Evolutionary conservation across 92 coral and sea anemone genomes (phyloP), one percentile per base, ranked within the genome.

Genomic region (Muricea muricata): DNA sequence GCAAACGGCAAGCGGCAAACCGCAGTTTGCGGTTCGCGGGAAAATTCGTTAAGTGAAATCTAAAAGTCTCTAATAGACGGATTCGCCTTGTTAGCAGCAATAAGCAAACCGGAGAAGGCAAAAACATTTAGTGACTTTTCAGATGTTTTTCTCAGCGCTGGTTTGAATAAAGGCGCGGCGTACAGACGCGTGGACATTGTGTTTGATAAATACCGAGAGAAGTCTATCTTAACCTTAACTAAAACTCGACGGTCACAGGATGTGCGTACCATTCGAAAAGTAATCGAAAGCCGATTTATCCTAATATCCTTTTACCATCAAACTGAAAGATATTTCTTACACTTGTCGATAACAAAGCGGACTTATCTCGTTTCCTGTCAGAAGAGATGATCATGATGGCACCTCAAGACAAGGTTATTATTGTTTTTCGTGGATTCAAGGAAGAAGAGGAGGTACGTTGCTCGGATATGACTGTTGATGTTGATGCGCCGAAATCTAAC

Each of bases 351-450:
- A 45, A 45, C 50, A 45, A 45, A 17, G 50, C 50, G 9, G 50
- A 45, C 50, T 45, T 45, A 12, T 65, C 60, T 41, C 81, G 70
- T n/a, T 24, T 82, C 25, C 56, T 82, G 57, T 57, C 41, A 1
- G 45, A 69, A 57, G 35, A 69, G 35, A 7, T 69, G n/a, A 69
- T 23, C 80, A 58, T 21, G 46, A 11, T 21, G 37, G 39, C 24
- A 46, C 60, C 15, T 31, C 15, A n/a, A 35, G 26, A 6, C 15
- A 45, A 45, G 12, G 15, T 9, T 45, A 45, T 45, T 45, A 12
- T 82, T 7, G 61, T 40, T 15, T 37, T 46, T 25, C 78, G 84
- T 12, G 84, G 84, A 0, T 79, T 56, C 20, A 15, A 14, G 13
- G 73, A 35, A 3, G 74, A 61, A 31, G 34, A 57, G 6, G 26